A percentile compares a stretch with the other conserved stretches of the same genome.
Conservation (phyloP, 2,113 vertebrate species). For the Ursus arctos region DNA sequence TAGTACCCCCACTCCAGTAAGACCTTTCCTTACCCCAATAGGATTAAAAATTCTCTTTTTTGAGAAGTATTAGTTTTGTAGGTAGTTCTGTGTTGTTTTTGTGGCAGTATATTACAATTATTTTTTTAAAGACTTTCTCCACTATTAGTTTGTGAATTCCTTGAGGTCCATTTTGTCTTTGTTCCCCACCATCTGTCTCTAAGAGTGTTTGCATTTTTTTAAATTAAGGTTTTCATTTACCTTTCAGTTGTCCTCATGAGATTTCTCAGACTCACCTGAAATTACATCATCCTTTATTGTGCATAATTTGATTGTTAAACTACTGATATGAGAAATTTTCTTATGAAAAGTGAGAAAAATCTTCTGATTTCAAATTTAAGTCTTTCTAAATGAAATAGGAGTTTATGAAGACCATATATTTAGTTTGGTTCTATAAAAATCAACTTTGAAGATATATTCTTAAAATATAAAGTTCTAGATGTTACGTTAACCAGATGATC, state of each 20-base stretch:
- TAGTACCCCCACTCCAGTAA: not conserved
- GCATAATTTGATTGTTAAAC: constrained; percentile 29
- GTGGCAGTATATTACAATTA: not conserved
- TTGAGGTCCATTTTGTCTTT: not conserved
- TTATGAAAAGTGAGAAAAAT: not conserved
- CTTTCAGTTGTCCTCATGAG: constrained; percentile 14
- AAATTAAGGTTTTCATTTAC: constrained; percentile 33
- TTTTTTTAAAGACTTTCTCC: not conserved
- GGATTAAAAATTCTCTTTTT: constrained; percentile 8
- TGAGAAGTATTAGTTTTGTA: constrained; percentile 1
- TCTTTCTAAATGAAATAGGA: not conserved
- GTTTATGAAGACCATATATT: not conserved
- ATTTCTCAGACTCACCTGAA: not conserved
- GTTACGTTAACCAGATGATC: not conserved
- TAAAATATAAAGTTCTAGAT: constrained; percentile 41
- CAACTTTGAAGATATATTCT: constrained; percentile 4
- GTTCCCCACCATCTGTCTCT: not conserved
- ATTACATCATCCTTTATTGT: not conserved
- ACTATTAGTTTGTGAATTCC: constrained; percentile 5
- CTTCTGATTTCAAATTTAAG: constrained; percentile 55
- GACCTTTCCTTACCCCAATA: not conserved
- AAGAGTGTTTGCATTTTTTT: not conserved
- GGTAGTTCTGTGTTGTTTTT: not conserved
- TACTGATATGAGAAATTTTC: constrained; percentile 16
- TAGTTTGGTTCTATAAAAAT: constrained; percentile 56